A percentile compares a stretch with the other conserved stretches of the same genome.
Evolutionary conservation across 2,888 invertebrate species (phyloP).

Genomic region (Thera britannica): DNA sequence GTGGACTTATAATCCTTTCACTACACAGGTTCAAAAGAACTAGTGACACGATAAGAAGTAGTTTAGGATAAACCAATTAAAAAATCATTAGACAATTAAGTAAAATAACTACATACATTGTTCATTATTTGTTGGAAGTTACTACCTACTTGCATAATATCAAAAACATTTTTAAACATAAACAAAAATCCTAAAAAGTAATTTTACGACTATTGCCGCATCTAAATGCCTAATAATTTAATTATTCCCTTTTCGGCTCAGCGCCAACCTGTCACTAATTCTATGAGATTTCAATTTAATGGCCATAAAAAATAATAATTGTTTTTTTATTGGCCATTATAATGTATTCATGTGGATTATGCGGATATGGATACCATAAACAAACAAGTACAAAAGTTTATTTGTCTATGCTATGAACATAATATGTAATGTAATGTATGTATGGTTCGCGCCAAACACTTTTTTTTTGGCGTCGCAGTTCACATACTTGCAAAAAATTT

Average conservation of each 20-base stretch:
- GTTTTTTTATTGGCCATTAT: slow-evolving; percentile 50
- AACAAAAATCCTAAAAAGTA: slow-evolving; percentile 26
- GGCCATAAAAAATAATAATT: slow-evolving; percentile 47
- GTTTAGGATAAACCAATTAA: too few species aligned
- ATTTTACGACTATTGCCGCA: slow-evolving; percentile 32
- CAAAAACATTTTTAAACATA: slow-evolving; percentile 20
- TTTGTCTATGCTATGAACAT: too few species aligned
- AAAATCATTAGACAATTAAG: too few species aligned
- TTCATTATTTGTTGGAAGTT: neutral
- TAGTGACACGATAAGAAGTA: too few species aligned
- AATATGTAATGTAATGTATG: too few species aligned
- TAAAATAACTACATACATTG: too few species aligned
- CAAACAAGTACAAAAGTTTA: neutral
- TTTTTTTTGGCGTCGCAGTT: too few species aligned
- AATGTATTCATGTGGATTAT: slow-evolving; percentile 43
- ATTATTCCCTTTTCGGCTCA: slow-evolving; percentile 41
- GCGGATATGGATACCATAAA: slow-evolving; percentile 24
- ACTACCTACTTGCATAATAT: slow-evolving; percentile 1
- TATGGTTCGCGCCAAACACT: too few species aligned
- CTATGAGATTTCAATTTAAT: slow-evolving; percentile 49
- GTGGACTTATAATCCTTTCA: too few species aligned
- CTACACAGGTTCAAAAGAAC: too few species aligned
- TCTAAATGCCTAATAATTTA: slow-evolving; percentile 41
- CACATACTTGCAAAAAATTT: too few species aligned
- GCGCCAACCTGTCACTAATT: slow-evolving; percentile 46